Base-by-base conservation (phyloP, 2,888 invertebrate genomes). In the Clivina fossor region DNA sequence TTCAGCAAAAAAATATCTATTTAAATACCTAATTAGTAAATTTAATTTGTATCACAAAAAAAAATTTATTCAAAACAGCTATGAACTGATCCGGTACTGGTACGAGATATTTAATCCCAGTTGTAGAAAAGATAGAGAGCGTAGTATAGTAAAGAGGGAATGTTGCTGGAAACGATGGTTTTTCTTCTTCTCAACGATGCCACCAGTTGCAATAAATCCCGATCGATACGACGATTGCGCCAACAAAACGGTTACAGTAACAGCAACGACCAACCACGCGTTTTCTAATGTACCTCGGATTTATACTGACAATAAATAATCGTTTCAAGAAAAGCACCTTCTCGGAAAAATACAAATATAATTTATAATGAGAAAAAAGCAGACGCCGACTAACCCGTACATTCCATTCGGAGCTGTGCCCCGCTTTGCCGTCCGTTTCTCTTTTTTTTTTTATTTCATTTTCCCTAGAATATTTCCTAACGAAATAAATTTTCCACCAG, bases 301-400 rank as follows among this genome's bases (percentile, higher is more conserved):
- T 47, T 47, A 47, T 47, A 38, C 47, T 47, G 38, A 53, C 55
- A 47, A 55, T 55, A 55, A 55, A 55, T 55, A 55, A 55, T 46
- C 38, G 46, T 35, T 47, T 47, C 47, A 46, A 55, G 55, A 47
- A 50, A 55, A 47, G 47, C n/a, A 55, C 47, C 47, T 55, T 28
- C 46, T 38, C 37, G 47, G 46, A 38, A 54, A 53, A 54, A 54
- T 54, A 54, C 54, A 54, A 47, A 46, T 47, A 55, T 55, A 55
- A 55, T 55, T 55, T 76, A 76, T 76, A 76, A 75, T 75, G 75
- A 76, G 75, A 75, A 74, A 74, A 74, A 73, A 72, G 65, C 67
- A 69, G 69, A 69, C 73, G 72, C 70, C 71, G 72, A 73, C 75
- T 74, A 73, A 70, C 72, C 74, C 73, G 71, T 69, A 72, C 73